phyloP scores from a whole-genome alignment of 2,113 vertebrate genomes.

The Ophiodon elongatus region DNA sequence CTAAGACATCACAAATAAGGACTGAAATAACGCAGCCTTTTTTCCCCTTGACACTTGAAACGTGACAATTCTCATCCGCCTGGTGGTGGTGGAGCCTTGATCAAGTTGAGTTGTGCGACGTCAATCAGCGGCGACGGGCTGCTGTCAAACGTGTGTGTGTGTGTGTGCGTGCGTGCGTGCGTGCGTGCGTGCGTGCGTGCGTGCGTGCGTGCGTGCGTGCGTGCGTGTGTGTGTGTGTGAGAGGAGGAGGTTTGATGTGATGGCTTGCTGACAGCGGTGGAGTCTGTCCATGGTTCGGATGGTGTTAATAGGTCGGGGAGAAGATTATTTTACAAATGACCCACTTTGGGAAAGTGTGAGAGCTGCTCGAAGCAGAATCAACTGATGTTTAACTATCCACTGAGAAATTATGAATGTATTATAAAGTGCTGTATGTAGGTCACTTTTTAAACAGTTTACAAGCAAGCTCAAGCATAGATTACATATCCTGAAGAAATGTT shows the following conservation, averaged over 20 bases:
- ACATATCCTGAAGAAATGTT: background rate
- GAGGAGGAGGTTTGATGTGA: conserved; percentile 3
- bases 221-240: background rate
- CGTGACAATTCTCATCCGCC: conserved; percentile 5
- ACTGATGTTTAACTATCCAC: conserved; percentile 36
- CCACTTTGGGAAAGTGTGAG: conserved; percentile 27
- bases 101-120: background rate
- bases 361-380: conserved; percentile 25
- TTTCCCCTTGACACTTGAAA: conserved; percentile 11
- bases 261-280: background rate
- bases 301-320: conserved; percentile 8
- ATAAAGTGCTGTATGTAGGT: conserved; percentile 37
- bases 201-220: background rate
- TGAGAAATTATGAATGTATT: conserved; percentile 42
- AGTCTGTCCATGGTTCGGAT: background rate
- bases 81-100: background rate
- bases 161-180: background rate
- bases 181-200: background rate
- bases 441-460: conserved; percentile 16
- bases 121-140: conserved; percentile 26
- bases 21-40: conserved; percentile 18
- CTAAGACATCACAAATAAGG: conserved; percentile 42
- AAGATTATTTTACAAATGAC: conserved; percentile 49
- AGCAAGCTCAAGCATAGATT: background rate
- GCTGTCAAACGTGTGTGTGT: background rate